Evolutionary conservation across 64 coral and sea anemone species (phyloP).

Genomic region (Montipora efflorescens): DNA sequence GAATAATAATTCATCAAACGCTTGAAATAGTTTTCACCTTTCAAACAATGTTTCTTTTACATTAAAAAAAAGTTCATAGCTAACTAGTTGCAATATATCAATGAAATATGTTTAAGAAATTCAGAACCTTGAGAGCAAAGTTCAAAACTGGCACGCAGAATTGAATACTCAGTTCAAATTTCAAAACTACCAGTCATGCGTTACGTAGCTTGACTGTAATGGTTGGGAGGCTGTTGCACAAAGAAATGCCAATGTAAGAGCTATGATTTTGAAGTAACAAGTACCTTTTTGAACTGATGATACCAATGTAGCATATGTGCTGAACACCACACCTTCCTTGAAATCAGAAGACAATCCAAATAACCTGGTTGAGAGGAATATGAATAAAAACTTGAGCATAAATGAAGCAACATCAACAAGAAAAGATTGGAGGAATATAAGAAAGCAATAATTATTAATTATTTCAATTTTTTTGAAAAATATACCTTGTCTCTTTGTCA

Average conservation of each 20-base stretch:
- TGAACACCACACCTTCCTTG: slow-evolving; percentile 97
- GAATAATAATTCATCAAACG: too few relatives aligned
- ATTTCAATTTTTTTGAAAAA: neutral
- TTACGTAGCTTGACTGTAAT: too few relatives aligned
- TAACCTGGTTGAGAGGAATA: slow-evolving; percentile 62
- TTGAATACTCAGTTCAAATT: too few relatives aligned
- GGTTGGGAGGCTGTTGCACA: too few relatives aligned
- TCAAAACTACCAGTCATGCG: too few relatives aligned
- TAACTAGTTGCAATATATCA: too few relatives aligned
- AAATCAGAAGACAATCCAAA: slow-evolving; percentile 96
- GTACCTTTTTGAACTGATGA: slow-evolving; percentile 96
- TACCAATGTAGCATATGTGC: slow-evolving; percentile 96
- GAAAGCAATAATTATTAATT: neutral
- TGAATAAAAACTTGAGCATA: neutral
- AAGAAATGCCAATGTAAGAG: neutral
- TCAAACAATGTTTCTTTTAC: too few relatives aligned
- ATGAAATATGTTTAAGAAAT: too few relatives aligned
- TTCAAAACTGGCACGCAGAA: too few relatives aligned
- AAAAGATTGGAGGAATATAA: neutral
- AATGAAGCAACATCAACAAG: neutral
- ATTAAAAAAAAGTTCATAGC: too few relatives aligned
- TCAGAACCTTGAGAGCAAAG: too few relatives aligned
- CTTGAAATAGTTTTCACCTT: too few relatives aligned
- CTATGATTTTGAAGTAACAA: neutral
- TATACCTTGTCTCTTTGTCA: slow-evolving; percentile 96